Percentiles rank a stretch among this genome's conserved stretches.
Conservation (phyloP, 2,797 vertebrate species). For the Bovichtus diacanthus region DNA sequence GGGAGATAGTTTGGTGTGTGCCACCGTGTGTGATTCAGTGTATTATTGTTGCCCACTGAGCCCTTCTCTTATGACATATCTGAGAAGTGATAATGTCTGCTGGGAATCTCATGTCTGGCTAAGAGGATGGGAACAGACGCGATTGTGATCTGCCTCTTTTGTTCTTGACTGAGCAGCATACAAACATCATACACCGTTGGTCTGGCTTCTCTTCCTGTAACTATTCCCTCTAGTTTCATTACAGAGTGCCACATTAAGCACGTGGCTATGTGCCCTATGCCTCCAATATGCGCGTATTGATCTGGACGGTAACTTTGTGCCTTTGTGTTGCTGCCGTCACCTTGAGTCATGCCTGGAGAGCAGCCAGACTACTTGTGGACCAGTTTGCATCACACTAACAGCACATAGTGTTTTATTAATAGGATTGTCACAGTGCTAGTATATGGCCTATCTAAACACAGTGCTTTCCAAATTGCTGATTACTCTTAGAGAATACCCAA, state of each 20-base stretch:
- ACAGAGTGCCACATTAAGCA: constrained; percentile 61
- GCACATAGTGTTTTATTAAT: constrained; percentile 81
- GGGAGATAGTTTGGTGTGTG: background rate
- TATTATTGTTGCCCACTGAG: constrained; percentile 46
- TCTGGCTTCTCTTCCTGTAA: constrained; percentile 30
- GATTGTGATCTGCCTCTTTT: constrained; percentile 61
- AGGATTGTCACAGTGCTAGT: constrained; percentile 79
- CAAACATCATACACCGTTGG: constrained; percentile 11
- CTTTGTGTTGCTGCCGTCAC: constrained; percentile 76
- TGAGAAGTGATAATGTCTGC: constrained; percentile 55
- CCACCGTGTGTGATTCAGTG: constrained; percentile 19
- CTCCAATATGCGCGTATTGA: constrained; percentile 73
- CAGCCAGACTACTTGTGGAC: constrained; percentile 80
- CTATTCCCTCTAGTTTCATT: constrained; percentile 56
- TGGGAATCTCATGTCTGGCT: constrained; percentile 45
- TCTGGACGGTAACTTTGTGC: constrained; percentile 74
- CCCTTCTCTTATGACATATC: constrained; percentile 40
- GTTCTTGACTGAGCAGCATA: constrained; percentile 48
- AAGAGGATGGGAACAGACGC: constrained; percentile 46
- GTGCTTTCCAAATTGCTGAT: constrained; percentile 73
- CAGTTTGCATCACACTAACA: constrained; percentile 83
- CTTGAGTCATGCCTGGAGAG: constrained; percentile 84
- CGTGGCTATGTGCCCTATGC: constrained; percentile 54
- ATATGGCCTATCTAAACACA: constrained; percentile 74
- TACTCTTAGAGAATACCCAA: constrained; percentile 59